Evolutionary conservation across 1,140 invertebrate genomes (phyloP).

Genomic region (Araneus ventricosus): DNA sequence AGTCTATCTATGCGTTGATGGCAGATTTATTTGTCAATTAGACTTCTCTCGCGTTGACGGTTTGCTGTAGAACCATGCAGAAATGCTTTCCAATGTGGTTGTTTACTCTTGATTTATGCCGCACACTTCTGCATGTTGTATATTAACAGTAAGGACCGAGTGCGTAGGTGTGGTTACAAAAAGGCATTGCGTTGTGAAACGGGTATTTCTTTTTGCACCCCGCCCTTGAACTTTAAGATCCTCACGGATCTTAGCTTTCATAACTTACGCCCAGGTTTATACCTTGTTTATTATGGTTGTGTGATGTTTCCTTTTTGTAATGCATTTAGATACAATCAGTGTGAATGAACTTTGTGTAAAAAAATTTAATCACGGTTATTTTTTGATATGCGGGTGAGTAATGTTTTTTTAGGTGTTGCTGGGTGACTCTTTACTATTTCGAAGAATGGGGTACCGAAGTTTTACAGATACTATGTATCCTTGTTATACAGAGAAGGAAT

Average conservation of each 20-base stretch:
- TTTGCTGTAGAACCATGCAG: background rate
- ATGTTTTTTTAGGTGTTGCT: background rate
- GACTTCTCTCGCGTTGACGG: slow-evolving; percentile 4
- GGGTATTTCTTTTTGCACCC: slow-evolving; percentile 60
- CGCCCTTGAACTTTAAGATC: slow-evolving; percentile 62
- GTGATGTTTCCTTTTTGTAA: slow-evolving; percentile 3
- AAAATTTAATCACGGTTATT: too few relatives aligned
- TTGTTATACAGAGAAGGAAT: too few relatives aligned
- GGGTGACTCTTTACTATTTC: too few relatives aligned
- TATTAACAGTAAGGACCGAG: slow-evolving; percentile 21
- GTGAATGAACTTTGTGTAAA: slow-evolving; percentile 39
- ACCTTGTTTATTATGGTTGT: slow-evolving; percentile 32
- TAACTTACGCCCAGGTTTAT: slow-evolving; percentile 59
- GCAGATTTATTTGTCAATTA: slow-evolving; percentile 56
- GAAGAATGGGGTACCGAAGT: too few relatives aligned
- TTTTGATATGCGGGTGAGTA: too few relatives aligned
- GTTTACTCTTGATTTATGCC: slow-evolving; percentile 57
- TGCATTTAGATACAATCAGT: slow-evolving; percentile 24
- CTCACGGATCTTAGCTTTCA: slow-evolving; percentile 52
- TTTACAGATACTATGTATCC: too few relatives aligned
- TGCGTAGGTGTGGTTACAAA: slow-evolving; percentile 63
- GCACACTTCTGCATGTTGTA: slow-evolving; percentile 1
- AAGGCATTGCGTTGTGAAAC: slow-evolving; percentile 46
- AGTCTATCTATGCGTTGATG: background rate
- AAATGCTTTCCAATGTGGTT: slow-evolving; percentile 10